phyloP scores from a whole-genome alignment of 2,888 invertebrate genomes.

The Sicus ferrugineus region DNA sequence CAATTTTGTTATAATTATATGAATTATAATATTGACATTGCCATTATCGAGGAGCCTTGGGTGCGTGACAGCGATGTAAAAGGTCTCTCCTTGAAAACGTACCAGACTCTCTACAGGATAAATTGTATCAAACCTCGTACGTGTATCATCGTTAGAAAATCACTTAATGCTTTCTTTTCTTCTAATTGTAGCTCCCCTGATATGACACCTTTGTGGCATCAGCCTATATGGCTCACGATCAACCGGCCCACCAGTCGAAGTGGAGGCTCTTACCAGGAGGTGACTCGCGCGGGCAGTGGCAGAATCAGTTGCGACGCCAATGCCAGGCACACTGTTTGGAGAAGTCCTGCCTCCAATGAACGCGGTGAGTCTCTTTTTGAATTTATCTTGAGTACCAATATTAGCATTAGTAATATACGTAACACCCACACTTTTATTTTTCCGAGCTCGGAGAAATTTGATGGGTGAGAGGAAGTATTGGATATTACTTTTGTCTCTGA shows the following conservation, averaged over 20 bases:
- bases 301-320: no score
- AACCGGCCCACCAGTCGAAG: not conserved
- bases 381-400: not conserved
- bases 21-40: no score
- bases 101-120: not conserved
- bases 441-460: not conserved
- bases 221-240: not conserved
- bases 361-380: constrained; percentile 4
- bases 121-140: no score
- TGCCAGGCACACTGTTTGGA: no score
- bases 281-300: no score
- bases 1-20: no score
- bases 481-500: not conserved
- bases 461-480: constrained; percentile 6
- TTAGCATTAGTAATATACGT: not conserved
- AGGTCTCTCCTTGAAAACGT: not conserved
- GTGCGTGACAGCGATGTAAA: not conserved
- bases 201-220: not conserved
- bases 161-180: not conserved
- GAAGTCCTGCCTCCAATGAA: no score
- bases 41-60: no score
- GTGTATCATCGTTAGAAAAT: not conserved
- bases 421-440: not conserved
- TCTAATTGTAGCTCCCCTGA: not conserved
- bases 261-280: not conserved